Evolutionary conservation across 2,797 vertebrate species (phyloP).

Genomic region (Acestrorhynchus altus): DNA sequence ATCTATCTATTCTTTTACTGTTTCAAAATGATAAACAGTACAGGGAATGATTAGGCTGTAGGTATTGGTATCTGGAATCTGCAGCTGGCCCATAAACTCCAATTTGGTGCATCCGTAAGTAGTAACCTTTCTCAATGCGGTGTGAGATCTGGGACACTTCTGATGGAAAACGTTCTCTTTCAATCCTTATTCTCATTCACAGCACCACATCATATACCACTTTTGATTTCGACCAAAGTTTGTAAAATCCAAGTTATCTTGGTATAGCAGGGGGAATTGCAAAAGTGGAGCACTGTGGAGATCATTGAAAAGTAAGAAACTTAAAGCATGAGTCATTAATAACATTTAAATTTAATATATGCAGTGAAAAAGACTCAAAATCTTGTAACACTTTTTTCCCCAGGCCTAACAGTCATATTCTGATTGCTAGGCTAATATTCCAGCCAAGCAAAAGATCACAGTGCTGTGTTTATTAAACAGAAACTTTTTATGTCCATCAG

Average conservation of each 20-base stretch:
- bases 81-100: too few species aligned
- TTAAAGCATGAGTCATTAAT: constrained; percentile 2
- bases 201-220: neutral
- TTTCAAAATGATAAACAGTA: neutral
- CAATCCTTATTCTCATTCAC: neutral
- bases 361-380: constrained; percentile 22
- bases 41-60: neutral
- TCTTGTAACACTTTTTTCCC: constrained; percentile 7
- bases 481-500: constrained; percentile 5
- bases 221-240: neutral
- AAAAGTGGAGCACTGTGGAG: neutral
- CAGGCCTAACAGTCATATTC: constrained; percentile 28
- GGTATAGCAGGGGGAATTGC: neutral
- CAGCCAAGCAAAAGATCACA: constrained; percentile 44
- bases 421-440: constrained; percentile 20
- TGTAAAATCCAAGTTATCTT: neutral
- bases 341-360: neutral
- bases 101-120: too few species aligned
- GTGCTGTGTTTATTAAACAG: constrained; percentile 36
- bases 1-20: too few species aligned
- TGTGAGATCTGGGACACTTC: neutral
- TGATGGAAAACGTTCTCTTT: neutral
- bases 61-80: too few species aligned
- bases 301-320: neutral
- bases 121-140: neutral